Conservation (phyloP, 1,140 invertebrate genomes). For the Neoseiulus cucumeris region DNA sequence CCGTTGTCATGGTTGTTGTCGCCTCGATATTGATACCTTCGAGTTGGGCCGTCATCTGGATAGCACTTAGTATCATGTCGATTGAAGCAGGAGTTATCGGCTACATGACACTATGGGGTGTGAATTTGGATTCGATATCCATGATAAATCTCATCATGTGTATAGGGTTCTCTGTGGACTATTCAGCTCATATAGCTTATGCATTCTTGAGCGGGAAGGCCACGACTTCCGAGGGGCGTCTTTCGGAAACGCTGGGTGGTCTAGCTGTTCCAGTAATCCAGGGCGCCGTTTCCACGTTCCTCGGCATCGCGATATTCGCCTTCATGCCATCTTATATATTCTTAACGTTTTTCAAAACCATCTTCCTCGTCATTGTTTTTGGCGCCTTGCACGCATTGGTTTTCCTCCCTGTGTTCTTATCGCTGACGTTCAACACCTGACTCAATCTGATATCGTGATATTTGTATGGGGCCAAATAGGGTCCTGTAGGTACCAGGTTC, state of each 20-base stretch:
- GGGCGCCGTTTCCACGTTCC: conserved; percentile 74
- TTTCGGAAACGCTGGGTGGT: conserved; percentile 64
- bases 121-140: conserved; percentile 86
- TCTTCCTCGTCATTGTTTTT: conserved; percentile 83
- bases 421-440: conserved; percentile 28
- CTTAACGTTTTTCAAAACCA: conserved; percentile 95
- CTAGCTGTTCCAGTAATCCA: conserved; percentile 82
- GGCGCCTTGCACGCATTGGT: conserved; percentile 81
- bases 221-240: conserved; percentile 36
- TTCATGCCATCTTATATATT: conserved; percentile 88
- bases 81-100: conserved; percentile 86
- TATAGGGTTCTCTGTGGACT: conserved; percentile 92
- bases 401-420: conserved; percentile 71
- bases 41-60: conserved; percentile 73
- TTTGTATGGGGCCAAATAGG: not conserved
- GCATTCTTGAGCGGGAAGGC: conserved; percentile 64
- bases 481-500: no score
- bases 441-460: no score
- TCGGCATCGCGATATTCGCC: conserved; percentile 66
- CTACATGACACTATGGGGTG: conserved; percentile 85
- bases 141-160: conserved; percentile 99
- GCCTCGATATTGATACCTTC: conserved; percentile 90
- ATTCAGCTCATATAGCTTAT: conserved; percentile 90
- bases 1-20: conserved; percentile 84
- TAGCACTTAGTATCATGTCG: conserved; percentile 81